Evolutionary conservation across 2,888 invertebrate species (phyloP).

Genomic region (Drosophila stalkeri): DNA sequence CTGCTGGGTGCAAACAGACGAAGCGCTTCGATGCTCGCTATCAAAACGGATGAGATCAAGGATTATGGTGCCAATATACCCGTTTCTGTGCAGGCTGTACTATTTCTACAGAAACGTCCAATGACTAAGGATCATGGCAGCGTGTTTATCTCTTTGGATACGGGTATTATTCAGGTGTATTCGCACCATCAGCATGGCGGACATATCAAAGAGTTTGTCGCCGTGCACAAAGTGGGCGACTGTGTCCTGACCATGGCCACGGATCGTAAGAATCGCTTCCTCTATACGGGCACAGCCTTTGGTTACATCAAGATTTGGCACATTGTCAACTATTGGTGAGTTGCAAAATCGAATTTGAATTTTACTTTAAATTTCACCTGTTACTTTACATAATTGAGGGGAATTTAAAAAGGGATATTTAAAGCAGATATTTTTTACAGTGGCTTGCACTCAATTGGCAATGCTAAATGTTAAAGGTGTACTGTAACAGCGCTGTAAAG

Average conservation of each 20-base stretch:
- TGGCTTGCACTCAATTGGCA: not conserved
- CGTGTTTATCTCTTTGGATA: slow-evolving; percentile 90
- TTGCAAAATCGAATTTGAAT: slow-evolving; percentile 2
- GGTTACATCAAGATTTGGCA: slow-evolving; percentile 94
- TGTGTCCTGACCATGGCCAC: slow-evolving; percentile 88
- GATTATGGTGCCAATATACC: slow-evolving; percentile 80
- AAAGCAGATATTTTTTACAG: not conserved
- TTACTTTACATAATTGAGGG: not conserved
- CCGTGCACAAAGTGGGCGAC: slow-evolving; percentile 89
- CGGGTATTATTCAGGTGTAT: slow-evolving; percentile 92
- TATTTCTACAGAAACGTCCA: slow-evolving; percentile 89
- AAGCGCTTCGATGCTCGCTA: not conserved
- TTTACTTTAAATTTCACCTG: not conserved
- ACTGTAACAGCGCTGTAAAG: not conserved
- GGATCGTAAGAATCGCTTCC: slow-evolving; percentile 89
- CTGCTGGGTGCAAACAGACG: not conserved
- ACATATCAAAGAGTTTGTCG: slow-evolving; percentile 89
- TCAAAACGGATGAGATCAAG: slow-evolving; percentile 35
- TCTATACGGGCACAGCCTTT: slow-evolving; percentile 89
- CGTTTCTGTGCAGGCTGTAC: slow-evolving; percentile 88
- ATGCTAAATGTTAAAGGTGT: not conserved
- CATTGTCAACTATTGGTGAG: slow-evolving; percentile 88
- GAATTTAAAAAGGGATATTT: not conserved
- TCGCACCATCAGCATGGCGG: slow-evolving; percentile 92
- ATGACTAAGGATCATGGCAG: slow-evolving; percentile 87